Base-by-base conservation (phyloP, 2,888 invertebrate species). In the Pseudeuparius sepicola region DNA sequence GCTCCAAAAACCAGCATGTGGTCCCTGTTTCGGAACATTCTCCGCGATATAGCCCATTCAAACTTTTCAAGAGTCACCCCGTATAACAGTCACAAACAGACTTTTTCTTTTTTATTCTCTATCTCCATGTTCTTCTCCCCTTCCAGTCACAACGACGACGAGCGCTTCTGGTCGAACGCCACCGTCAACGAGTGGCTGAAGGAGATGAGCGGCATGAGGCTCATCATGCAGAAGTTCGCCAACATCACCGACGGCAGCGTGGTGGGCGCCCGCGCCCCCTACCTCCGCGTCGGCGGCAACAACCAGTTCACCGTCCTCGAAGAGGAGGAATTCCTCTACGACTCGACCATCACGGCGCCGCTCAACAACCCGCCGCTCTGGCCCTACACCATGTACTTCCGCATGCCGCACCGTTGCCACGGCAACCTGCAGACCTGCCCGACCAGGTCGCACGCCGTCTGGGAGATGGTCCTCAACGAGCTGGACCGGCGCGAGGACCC, bases 371-470 rank as follows among this genome's bases (percentile, higher is more conserved):
- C 88, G 12, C 92, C 92, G 33, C 76, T 90, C 47, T 96, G 96
- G 96, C 96, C 96, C 3, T 96, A 96, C 71, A 96, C 94, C 37
- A 85, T 96, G 81, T 93, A 94, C 72, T 93, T 90, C 75, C 78
- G 87, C 53, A 89, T 93, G 86, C 89, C 92, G 1, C 92, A 90
- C 63, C 76, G 85, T 40, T 93, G 93, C 56, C 89, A 90, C 59
- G 90, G 90, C 43, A 90, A 90, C 63, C 66, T 88, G 38, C 90
- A 90, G 60, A 86, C 78, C 58, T 90, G 89, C 59, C 89, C 89
- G 7, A 89, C 88, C 2, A 78, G 89, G 57, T 86, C 86, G 45
- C 90, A 90, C 62, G 89, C 90, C 29, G 89, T 90, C 20, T 92
- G 90, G 90, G 90, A 92, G 63, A 89, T 92, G 87, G 89, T 90